Evolutionary conservation across 2,113 vertebrate genomes (phyloP).

Genomic region (Phyllopteryx taeniolatus): DNA sequence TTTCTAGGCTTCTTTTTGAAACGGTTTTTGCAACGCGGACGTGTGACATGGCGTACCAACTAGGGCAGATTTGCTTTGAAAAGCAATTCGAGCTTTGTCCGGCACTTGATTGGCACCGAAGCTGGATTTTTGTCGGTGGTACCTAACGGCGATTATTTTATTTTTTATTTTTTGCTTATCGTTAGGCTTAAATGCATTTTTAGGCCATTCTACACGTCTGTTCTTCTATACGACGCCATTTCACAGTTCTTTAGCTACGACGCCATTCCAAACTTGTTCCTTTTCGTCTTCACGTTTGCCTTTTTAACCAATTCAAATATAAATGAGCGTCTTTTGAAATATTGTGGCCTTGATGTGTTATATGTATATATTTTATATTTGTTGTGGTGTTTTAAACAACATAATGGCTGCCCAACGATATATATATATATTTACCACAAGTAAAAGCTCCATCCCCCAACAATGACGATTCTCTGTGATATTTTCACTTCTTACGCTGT

Average conservation of each 20-base stretch:
- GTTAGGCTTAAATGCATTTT: neutral
- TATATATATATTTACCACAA: neutral
- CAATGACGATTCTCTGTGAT: neutral
- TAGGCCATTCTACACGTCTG: fast-evolving
- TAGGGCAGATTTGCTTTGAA: conserved; percentile 13
- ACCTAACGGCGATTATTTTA: neutral
- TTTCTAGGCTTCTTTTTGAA: neutral
- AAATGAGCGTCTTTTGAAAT: neutral
- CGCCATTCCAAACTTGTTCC: neutral
- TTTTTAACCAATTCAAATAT: neutral
- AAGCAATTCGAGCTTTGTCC: neutral
- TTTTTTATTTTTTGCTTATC: neutral
- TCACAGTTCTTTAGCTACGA: no score
- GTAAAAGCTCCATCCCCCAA: neutral
- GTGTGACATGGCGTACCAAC: conserved; percentile 25
- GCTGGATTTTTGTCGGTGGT: neutral
- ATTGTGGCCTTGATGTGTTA: neutral
- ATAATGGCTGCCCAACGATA: neutral
- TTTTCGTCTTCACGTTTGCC: neutral
- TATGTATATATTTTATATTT: neutral
- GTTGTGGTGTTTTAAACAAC: neutral
- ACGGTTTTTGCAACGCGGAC: neutral
- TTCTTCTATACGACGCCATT: neutral
- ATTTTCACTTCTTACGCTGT: neutral
- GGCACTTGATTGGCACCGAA: no score